These are phyloP conservation scores for Cephus runcator DNA, from an alignment of 2,888 invertebrate genomes.

Conservation along the genomic window DNA sequence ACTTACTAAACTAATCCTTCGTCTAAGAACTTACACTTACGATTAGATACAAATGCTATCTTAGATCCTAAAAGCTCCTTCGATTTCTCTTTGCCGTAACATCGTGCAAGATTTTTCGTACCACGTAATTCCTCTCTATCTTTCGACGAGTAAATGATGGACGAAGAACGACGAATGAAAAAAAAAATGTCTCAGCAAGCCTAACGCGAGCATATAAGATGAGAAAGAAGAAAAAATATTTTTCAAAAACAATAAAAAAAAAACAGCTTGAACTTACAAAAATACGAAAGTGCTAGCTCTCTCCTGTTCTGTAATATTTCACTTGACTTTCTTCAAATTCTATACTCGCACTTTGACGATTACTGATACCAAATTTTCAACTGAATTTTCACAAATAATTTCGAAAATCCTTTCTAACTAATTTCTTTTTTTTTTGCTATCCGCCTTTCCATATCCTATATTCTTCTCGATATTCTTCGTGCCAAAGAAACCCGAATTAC, in stretches of 20 bases:
- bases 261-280: slow-evolving; percentile 1
- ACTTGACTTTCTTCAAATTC: background rate
- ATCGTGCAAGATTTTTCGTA: background rate
- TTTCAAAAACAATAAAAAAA: background rate
- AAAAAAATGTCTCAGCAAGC: background rate
- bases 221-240: background rate
- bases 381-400: slow-evolving; percentile 19
- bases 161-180: too few relatives aligned
- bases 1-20: background rate
- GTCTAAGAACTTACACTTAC: background rate
- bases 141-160: background rate
- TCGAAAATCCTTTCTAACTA: slow-evolving; percentile 8
- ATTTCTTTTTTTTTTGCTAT: background rate
- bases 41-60: background rate
- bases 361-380: slow-evolving; percentile 13
- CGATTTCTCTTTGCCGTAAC: background rate
- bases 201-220: too few relatives aligned
- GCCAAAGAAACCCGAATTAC: slow-evolving; percentile 35
- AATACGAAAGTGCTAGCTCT: slow-evolving; percentile 13
- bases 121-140: background rate
- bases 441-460: slow-evolving; percentile 10
- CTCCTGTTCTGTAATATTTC: background rate
- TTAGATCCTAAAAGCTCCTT: background rate
- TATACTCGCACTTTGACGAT: background rate
- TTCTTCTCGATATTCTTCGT: slow-evolving; percentile 35